Evolutionary conservation across 2,888 invertebrate genomes (phyloP).

Genomic region (Phragmatobia fuliginosa): DNA sequence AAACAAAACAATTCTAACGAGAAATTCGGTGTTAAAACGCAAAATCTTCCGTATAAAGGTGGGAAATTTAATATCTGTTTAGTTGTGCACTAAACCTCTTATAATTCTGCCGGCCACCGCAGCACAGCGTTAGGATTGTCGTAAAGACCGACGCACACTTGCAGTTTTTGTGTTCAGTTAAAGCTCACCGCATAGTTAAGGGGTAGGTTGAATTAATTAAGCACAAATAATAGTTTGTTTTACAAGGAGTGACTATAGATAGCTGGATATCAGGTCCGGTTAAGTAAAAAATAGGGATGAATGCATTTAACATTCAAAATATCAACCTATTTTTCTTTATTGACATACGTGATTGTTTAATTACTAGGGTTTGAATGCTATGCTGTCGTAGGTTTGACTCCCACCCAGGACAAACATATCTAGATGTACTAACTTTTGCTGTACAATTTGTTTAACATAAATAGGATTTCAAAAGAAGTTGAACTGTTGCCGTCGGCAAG

Average conservation of each 20-base stretch:
- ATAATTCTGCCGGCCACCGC: conserved; percentile 70
- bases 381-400: too few species aligned
- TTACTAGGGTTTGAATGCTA: too few species aligned
- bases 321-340: too few species aligned
- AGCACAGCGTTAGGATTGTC: conserved; percentile 57
- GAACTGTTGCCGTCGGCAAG: too few species aligned
- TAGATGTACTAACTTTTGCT: too few species aligned
- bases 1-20: conserved; percentile 35
- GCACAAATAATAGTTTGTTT: neutral
- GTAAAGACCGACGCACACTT: conserved; percentile 78
- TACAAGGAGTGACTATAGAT: neutral
- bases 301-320: too few species aligned
- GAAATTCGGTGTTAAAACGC: conserved; percentile 27
- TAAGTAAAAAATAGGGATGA: too few species aligned
- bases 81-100: conserved; percentile 67
- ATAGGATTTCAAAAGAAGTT: too few species aligned
- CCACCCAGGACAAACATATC: too few species aligned
- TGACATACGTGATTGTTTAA: too few species aligned
- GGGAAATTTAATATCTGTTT: conserved; percentile 64
- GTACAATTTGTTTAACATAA: too few species aligned
- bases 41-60: conserved; percentile 47
- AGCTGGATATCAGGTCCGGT: too few species aligned
- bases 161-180: conserved; percentile 80
- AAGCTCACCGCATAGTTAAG: conserved; percentile 84
- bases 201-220: conserved; percentile 50